phyloP scores from a whole-genome alignment of 2,888 invertebrate species.

The Choristoneura rosaceana region DNA sequence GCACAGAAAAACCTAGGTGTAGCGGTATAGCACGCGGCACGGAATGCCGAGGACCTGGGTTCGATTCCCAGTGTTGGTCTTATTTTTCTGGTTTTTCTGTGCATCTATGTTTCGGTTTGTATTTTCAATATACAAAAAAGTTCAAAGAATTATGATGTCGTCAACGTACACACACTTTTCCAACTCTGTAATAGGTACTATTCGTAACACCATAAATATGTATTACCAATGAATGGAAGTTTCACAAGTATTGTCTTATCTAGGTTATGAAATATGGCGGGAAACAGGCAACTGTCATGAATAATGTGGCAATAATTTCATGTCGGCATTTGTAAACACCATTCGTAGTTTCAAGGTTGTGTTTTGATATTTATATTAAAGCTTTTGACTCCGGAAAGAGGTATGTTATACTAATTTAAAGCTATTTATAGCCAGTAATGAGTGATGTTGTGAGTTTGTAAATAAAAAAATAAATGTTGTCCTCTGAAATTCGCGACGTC shows the following conservation, averaged over 20 bases:
- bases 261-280: constrained; percentile 23
- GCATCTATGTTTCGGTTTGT: too few species aligned
- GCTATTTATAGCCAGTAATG: too few species aligned
- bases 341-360: constrained; percentile 11
- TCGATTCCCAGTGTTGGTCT: too few species aligned
- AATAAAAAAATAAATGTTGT: too few species aligned
- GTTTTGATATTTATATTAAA: not conserved
- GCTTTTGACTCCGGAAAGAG: not conserved
- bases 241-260: constrained; percentile 33
- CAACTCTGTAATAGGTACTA: not conserved
- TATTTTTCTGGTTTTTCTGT: too few species aligned
- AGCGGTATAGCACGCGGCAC: too few species aligned
- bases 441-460: too few species aligned
- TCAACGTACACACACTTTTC: not conserved
- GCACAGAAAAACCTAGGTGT: too few species aligned
- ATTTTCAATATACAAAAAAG: too few species aligned
- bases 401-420: too few species aligned
- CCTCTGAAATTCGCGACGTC: too few species aligned
- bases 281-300: constrained; percentile 7
- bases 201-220: constrained; percentile 25
- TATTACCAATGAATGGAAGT: constrained; percentile 28
- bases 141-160: not conserved
- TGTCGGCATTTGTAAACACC: constrained; percentile 13
- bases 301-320: constrained; percentile 19
- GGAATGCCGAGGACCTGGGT: too few species aligned